Evolutionary conservation across 2,888 invertebrate species (phyloP).

Genomic region (Aleiodes alternator): DNA sequence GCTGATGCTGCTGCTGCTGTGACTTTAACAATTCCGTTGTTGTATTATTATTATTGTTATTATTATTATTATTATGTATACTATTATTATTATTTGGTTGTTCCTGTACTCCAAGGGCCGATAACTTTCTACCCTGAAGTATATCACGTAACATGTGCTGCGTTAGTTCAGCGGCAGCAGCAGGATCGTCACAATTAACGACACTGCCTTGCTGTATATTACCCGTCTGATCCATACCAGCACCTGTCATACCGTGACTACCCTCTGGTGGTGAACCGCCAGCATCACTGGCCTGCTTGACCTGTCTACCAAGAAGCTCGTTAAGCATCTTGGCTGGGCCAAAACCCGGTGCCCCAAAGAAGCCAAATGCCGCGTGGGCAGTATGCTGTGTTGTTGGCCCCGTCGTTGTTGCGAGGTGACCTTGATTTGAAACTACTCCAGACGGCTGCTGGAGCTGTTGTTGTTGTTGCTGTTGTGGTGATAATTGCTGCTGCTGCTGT

Average conservation of each 20-base stretch:
- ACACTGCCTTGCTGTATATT: conserved; percentile 76
- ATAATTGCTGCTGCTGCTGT: conserved; percentile 60
- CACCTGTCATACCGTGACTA: conserved; percentile 76
- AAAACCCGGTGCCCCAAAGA: conserved; percentile 89
- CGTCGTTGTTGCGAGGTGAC: conserved; percentile 75
- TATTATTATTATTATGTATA: conserved; percentile 76
- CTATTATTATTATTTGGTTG: conserved; percentile 78
- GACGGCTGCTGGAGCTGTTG: conserved; percentile 81
- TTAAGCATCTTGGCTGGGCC: conserved; percentile 94
- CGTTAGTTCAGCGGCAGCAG: conserved; percentile 79
- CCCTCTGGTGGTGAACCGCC: conserved; percentile 77
- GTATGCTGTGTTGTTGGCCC: conserved; percentile 77
- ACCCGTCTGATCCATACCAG: conserved; percentile 73
- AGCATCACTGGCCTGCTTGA: conserved; percentile 83
- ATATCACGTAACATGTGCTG: conserved; percentile 94
- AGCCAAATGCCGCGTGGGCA: conserved; percentile 83
- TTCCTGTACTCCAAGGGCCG: conserved; percentile 84
- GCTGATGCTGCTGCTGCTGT: conserved; percentile 78
- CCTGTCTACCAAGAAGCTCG: conserved; percentile 90
- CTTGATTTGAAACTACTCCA: conserved; percentile 68
- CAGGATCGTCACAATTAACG: conserved; percentile 78
- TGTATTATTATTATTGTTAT: conserved; percentile 77
- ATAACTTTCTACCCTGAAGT: conserved; percentile 91
- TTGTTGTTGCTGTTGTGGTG: conserved; percentile 77
- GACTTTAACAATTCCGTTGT: conserved; percentile 76